phyloP scores from a whole-genome alignment of 2,888 invertebrate genomes.

The Drosophila leonis region DNA sequence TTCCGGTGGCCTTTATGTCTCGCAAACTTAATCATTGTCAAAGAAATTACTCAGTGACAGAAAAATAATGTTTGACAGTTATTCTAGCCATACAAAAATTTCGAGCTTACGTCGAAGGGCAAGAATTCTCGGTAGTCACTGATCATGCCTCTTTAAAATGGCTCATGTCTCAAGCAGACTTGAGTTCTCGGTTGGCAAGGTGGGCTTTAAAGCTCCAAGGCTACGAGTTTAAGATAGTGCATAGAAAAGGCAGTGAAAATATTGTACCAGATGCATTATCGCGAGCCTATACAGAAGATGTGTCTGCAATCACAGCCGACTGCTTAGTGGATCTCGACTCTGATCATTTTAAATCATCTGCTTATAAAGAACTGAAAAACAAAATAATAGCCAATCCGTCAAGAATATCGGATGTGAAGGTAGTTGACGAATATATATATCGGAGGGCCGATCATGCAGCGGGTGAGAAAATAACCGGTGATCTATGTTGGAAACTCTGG shows the following conservation, averaged over 20 bases:
- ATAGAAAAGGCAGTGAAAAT: not conserved
- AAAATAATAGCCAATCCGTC: not conserved
- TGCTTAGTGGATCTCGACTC: not conserved
- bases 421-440: not conserved
- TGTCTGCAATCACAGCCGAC: not conserved
- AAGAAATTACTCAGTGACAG: conserved; percentile 7
- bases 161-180: not conserved
- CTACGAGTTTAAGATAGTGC: not conserved
- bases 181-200: not conserved
- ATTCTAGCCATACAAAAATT: conserved; percentile 19
- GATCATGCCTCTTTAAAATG: not conserved
- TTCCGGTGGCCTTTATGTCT: conserved; percentile 28
- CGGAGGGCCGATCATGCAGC: not conserved
- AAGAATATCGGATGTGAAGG: not conserved
- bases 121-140: not conserved
- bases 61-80: conserved; percentile 19
- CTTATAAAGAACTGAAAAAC: not conserved
- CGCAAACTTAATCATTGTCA: too few relatives aligned
- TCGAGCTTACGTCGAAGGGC: conserved; percentile 5
- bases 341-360: not conserved
- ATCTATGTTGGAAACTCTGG: not conserved
- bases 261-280: not conserved
- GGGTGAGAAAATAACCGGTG: not conserved
- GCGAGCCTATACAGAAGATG: not conserved
- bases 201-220: conserved; percentile 5